Evolutionary conservation across 2,797 vertebrate species (phyloP), one percentile per base, ranked within the genome.

Genomic region (Acrossocheilus fasciatus): DNA sequence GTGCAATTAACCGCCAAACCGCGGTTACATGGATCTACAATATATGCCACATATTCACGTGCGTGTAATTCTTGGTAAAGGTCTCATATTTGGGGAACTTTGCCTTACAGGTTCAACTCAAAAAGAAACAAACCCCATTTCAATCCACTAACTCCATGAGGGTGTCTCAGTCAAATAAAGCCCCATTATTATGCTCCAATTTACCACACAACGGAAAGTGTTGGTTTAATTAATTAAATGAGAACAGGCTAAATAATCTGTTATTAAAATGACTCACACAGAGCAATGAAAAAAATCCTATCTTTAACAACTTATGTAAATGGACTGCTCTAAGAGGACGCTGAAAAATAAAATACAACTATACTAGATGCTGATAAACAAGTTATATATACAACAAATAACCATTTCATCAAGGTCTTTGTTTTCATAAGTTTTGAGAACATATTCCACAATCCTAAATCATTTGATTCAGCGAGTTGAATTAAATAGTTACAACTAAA

Each of bases 161-260:
- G n/a, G n/a, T 23, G 20, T 59, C 23, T n/a, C 20, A 23, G 54
- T 57, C 23, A 57, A 50, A 54, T 36, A 77, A 77, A 77, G 30
- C 12, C 50, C 17, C 5, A 77, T 36, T 34, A 39, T 78, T 59
- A 62, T 6, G 10, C 54, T 26, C 12, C 12, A 79, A 79, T 59
- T 62, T 26, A 79, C 14, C 23, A 62, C 5, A 78, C n/a, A 57
- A 78, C 2, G 23, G 11, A 59, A 43, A 62, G 54, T 79, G 54
- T 62, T 62, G 54, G 20, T 62, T 14, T 62, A 59, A 79, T 79
- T 62, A 79, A 26, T 23, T 41, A 79, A 39, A 43, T 62, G 23
- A 59, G 34, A 57, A 59, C 39, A 78, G 20, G 9, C 47, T 36
- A 52, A 75, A 47, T 75, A 30, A 39, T 54, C 50, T 6, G 50